These are phyloP conservation scores for Tenrec ecaudatus DNA, from an alignment of 2,113 vertebrate genomes.

Conservation along the genomic window DNA sequence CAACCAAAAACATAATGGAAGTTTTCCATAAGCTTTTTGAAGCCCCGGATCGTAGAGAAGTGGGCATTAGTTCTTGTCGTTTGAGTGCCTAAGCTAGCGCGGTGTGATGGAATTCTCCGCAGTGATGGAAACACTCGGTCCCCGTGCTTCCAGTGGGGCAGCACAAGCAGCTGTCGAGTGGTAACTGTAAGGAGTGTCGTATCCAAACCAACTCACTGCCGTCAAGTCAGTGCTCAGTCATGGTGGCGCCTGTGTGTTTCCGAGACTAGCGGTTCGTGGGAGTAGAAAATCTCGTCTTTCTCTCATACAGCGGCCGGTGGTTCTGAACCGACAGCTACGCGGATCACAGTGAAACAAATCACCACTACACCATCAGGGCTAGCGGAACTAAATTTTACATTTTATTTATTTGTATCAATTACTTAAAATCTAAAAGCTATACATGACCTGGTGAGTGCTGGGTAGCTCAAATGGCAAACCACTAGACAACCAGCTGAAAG, in stretches of 20 bases:
- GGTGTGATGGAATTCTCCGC: rapidly evolving
- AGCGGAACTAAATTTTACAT: too few species aligned
- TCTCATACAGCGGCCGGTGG: too few species aligned
- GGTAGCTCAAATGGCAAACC: neutral
- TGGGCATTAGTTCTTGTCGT: neutral
- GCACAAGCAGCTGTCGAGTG: neutral
- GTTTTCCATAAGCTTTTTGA: too few species aligned
- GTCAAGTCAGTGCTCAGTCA: too few species aligned
- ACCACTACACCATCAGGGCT: too few species aligned
- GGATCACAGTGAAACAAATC: too few species aligned
- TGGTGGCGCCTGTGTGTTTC: too few species aligned
- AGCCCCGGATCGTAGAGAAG: neutral
- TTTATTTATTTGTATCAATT: neutral
- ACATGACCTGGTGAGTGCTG: neutral
- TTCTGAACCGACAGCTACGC: too few species aligned
- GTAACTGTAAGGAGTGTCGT: neutral
- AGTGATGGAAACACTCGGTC: neutral
- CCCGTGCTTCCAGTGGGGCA: neutral
- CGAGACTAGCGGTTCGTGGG: too few species aligned
- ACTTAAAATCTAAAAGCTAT: neutral
- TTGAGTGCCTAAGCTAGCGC: neutral
- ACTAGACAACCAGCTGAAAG: neutral
- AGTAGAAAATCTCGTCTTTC: too few species aligned
- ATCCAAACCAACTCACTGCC: neutral
- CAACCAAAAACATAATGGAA: too few species aligned